phyloP scores from a whole-genome alignment of 1,140 invertebrate species.

The Andricus grossulariae region DNA sequence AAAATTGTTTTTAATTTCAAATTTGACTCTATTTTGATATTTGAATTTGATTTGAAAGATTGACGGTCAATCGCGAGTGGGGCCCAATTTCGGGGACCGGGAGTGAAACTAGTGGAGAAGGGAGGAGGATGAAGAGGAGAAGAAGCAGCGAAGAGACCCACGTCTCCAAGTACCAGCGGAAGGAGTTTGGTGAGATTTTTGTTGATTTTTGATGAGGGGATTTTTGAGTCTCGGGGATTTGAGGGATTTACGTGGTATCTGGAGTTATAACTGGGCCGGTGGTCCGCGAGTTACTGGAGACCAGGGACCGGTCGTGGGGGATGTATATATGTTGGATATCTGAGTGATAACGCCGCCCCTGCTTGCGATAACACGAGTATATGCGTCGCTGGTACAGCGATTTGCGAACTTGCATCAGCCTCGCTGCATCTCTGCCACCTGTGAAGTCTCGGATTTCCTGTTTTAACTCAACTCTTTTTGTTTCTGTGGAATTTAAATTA shows the following conservation, averaged over 20 bases:
- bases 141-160: constrained; percentile 41
- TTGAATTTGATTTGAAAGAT: no score
- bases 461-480: no score
- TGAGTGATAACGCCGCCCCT: constrained; percentile 67
- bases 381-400: constrained; percentile 47
- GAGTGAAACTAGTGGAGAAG: constrained; percentile 29
- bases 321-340: constrained; percentile 71
- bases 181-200: constrained; percentile 62
- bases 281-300: constrained; percentile 67
- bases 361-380: constrained; percentile 57
- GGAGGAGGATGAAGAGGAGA: constrained; percentile 41
- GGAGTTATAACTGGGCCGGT: constrained; percentile 59
- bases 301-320: constrained; percentile 58
- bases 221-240: background rate
- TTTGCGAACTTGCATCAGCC: background rate
- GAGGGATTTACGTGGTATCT: background rate
- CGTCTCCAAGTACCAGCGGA: constrained; percentile 46
- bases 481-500: no score
- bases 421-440: background rate
- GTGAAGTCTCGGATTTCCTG: background rate
- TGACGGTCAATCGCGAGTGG: background rate
- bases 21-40: no score
- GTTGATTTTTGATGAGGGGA: constrained; percentile 13
- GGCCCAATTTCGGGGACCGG: background rate
- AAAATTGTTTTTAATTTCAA: background rate